phyloP scores from a whole-genome alignment of 2,797 vertebrate species.

The Paedocypris micromegethes region DNA sequence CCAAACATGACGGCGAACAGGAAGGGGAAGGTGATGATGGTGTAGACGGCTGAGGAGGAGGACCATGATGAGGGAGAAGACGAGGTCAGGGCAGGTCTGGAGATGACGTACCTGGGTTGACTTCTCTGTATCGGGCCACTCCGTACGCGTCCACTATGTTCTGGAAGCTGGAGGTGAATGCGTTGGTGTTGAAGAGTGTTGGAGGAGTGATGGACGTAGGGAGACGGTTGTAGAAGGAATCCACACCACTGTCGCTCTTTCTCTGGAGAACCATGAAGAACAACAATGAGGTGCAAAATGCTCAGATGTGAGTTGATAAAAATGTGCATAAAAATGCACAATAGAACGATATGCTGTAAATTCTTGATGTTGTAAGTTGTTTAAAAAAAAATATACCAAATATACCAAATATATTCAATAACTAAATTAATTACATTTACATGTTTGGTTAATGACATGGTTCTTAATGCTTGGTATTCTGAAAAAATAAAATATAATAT shows the following conservation, averaged over 20 bases:
- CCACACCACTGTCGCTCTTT: slow-evolving; percentile 38
- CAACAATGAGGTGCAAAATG: neutral
- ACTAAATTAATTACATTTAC: no score
- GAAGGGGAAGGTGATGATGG: slow-evolving; percentile 94
- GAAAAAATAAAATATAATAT: no score
- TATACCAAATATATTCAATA: no score
- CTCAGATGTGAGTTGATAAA: neutral
- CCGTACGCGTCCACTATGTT: slow-evolving; percentile 73
- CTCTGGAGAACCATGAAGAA: slow-evolving; percentile 14
- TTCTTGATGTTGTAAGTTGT: no score
- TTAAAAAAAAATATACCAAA: no score
- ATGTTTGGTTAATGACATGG: no score
- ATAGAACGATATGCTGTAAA: no score
- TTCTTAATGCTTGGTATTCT: no score
- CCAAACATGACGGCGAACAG: slow-evolving; percentile 97
- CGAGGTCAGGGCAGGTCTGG: no score
- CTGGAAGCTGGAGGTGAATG: slow-evolving; percentile 74
- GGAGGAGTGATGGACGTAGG: slow-evolving; percentile 61
- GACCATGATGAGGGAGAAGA: no score
- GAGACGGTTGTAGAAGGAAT: slow-evolving; percentile 40
- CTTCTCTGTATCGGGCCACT: slow-evolving; percentile 73
- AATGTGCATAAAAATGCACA: neutral
- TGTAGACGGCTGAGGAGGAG: slow-evolving; percentile 74
- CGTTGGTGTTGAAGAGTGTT: slow-evolving; percentile 73
- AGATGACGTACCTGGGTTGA: slow-evolving; percentile 66